Conservation (phyloP, 2,797 vertebrate species). For the Geotria australis region DNA sequence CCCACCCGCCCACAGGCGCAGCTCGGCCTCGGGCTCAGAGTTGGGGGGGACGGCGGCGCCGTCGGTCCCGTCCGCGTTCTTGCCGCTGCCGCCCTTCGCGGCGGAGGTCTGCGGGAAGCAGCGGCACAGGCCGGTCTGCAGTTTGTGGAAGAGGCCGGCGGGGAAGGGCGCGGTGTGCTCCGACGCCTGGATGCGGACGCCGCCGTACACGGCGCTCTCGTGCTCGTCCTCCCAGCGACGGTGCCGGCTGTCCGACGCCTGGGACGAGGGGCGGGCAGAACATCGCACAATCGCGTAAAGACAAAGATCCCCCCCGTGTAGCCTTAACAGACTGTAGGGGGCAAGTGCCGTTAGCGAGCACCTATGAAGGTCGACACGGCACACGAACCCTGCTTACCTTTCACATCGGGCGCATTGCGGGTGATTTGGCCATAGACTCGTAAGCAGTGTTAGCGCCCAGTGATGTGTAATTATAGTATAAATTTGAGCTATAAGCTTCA, state of each 20-base stretch:
- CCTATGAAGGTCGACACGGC: no score
- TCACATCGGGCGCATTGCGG: no score
- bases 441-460: no score
- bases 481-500: no score
- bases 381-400: no score
- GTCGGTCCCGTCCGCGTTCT: no score
- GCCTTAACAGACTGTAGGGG: no score
- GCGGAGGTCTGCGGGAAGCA: constrained; percentile 74
- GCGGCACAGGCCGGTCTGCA: constrained; percentile 80
- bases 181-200: constrained; percentile 55
- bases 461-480: no score
- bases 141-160: constrained; percentile 83
- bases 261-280: background rate
- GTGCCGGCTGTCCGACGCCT: constrained; percentile 46
- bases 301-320: no score
- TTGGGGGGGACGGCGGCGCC: constrained; percentile 14
- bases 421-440: no score
- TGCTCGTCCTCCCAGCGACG: constrained; percentile 83
- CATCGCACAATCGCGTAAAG: no score
- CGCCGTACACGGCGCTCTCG: constrained; percentile 44
- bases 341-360: no score
- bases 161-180: constrained; percentile 80
- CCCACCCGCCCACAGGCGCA: constrained; percentile 69
- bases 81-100: background rate
- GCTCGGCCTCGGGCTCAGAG: constrained; percentile 38